Base-by-base conservation (phyloP, 2,888 invertebrate genomes). In the Linhomoeus sp. region DNA sequence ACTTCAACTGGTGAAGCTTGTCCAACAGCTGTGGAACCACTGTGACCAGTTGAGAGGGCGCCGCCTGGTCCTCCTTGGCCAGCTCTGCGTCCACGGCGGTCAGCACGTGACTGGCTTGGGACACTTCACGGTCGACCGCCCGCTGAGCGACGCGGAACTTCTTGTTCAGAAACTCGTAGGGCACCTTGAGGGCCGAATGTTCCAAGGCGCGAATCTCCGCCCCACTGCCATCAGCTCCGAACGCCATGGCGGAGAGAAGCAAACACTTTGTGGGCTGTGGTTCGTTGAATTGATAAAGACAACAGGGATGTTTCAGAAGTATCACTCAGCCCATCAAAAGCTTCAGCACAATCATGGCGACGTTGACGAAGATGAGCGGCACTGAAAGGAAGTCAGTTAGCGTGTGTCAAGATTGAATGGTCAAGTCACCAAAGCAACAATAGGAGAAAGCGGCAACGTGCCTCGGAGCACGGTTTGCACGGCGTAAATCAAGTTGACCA, bases 381-480 rank as follows among this genome's bases (percentile, higher is more conserved):
- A 92, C 90, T 92, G 81, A 62, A 83, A 83, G 60, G 7, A 23
- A 20, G n/a, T n/a, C n/a, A n/a, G n/a, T n/a, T n/a, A n/a, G n/a
- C n/a, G n/a, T n/a, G n/a, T n/a, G n/a, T n/a, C n/a, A n/a, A n/a
- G n/a, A n/a, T n/a, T n/a, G n/a, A n/a, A n/a, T n/a, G n/a, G n/a
- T n/a, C n/a, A n/a, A n/a, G n/a, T n/a, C n/a, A n/a, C n/a, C n/a
- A n/a, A n/a, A n/a, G n/a, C n/a, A n/a, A n/a, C n/a, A n/a, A n/a
- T n/a, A n/a, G n/a, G n/a, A n/a, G n/a, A n/a, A n/a, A n/a, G n/a
- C 25, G 3, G 3, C 3, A 12, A 52, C 79, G 77, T 75, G 94
- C 94, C 84, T 75, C 88, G 79, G 61, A 86, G 84, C n/a, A 94
- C 92, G 49, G 90, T 94, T 60, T 90, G 75, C 54, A 94, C 87